Base-by-base conservation (phyloP, 1,140 invertebrate species). In the Neoseiulus cucumeris region DNA sequence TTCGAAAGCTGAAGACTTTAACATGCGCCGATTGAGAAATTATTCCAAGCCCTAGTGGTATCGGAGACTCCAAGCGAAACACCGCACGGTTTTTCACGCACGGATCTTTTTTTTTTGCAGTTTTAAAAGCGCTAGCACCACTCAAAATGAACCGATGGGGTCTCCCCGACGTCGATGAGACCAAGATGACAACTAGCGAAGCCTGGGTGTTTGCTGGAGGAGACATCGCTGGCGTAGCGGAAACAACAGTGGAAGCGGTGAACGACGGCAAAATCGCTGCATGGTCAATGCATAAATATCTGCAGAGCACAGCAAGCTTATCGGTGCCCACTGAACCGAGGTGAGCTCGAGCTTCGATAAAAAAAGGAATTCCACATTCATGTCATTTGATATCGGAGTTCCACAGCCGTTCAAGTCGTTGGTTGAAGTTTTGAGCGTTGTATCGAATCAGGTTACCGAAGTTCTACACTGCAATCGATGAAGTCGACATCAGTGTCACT, bases 191-290 rank as follows among this genome's bases (percentile, higher is more conserved):
- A 72, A 86, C 85, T 7, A 68, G 80, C 66, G 82, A 85, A 67
- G 78, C 82, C 0, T 82, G 83, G 72, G 86, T 97, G 4, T 98
- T 93, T 74, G 84, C 85, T 70, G 95, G 95, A 7, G 95, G 95
- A 0, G 95, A 98, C 77, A 72, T 97, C 7, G 91, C 88, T 7
- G 93, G 92, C 1, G 80, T 90, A 22, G 86, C 92, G 0, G 89
- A 97, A 75, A 98, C 94, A 0, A 97, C 94, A 0, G 94, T 98
- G 0, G 94, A 98, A 79, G 87, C 91, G 1, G 91, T 95, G 0
- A 98, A 98, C 75, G 94, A 98, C 78, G 94, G 94, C 28, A 98
- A 98, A 79, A 89, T 85, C 5, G 93, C 94, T 0, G 87, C 93
- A 6, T 97, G 93, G 93, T 82, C 82, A 70, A 96, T 98, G 59